A percentile compares a stretch with the other conserved stretches of the same genome.
Conservation (phyloP, 2,888 invertebrate species). For the Morpho helenor region DNA sequence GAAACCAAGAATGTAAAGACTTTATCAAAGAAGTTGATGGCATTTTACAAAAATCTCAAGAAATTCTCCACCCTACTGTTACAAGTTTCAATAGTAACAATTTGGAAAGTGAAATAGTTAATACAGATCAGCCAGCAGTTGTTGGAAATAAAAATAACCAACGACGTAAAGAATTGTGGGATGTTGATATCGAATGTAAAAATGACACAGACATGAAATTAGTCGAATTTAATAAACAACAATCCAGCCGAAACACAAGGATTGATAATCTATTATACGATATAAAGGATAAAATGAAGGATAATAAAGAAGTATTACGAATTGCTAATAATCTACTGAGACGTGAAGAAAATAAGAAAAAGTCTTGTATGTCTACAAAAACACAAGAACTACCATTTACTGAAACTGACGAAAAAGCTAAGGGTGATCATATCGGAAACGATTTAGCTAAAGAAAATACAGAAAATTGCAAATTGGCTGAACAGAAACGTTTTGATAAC, state of each 20-base stretch:
- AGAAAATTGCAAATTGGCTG: constrained; percentile 16
- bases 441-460: constrained; percentile 16
- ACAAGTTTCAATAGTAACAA: constrained; percentile 14
- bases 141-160: too few species aligned
- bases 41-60: constrained; percentile 55
- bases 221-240: too few species aligned
- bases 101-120: neutral
- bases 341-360: constrained; percentile 50
- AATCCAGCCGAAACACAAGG: constrained; percentile 44
- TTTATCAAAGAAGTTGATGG: constrained; percentile 67
- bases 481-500: constrained; percentile 24
- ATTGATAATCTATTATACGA: constrained; percentile 57
- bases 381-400: constrained; percentile 31
- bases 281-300: constrained; percentile 69
- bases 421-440: constrained; percentile 45
- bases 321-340: constrained; percentile 59
- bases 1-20: constrained; percentile 58
- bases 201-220: constrained; percentile 40
- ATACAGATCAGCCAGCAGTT: too few species aligned
- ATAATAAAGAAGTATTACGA: constrained; percentile 61
- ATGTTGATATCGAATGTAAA: constrained; percentile 41
- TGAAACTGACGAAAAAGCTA: constrained; percentile 37
- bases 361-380: constrained; percentile 31
- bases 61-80: constrained; percentile 54
- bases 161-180: constrained; percentile 49